Evolutionary conservation across 2,797 vertebrate genomes (phyloP).

Genomic region (Hyperoplus lanceolatus): DNA sequence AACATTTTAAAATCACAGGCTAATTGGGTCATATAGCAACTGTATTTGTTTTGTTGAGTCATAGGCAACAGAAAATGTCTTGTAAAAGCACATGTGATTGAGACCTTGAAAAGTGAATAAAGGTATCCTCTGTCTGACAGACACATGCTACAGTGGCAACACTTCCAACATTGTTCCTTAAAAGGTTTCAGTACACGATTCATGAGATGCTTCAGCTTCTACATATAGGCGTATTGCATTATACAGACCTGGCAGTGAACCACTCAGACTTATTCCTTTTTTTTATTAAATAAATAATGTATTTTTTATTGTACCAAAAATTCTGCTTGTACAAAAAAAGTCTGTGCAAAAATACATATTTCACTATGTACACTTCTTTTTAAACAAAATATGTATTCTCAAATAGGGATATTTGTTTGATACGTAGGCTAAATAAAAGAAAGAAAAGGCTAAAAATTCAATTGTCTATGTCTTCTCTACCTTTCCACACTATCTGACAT

Average conservation of each 20-base stretch:
- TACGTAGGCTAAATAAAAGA: constrained; percentile 87
- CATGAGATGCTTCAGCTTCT: constrained; percentile 83
- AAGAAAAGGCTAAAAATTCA: constrained; percentile 83
- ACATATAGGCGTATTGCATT: constrained; percentile 91
- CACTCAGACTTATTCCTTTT: constrained; percentile 88
- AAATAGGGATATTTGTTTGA: constrained; percentile 95
- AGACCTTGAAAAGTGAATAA: constrained; percentile 78
- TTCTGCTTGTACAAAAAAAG: constrained; percentile 94
- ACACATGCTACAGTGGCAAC: constrained; percentile 82
- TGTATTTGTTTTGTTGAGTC: constrained; percentile 59
- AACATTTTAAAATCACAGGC: constrained; percentile 74
- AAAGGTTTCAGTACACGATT: constrained; percentile 80
- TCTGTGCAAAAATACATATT: constrained; percentile 99
- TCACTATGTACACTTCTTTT: constrained; percentile 99
- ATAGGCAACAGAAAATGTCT: constrained; percentile 74
- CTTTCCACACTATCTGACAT: constrained; percentile 91
- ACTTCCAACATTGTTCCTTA: constrained; percentile 65
- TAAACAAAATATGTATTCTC: constrained; percentile 99
- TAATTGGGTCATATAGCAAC: constrained; percentile 68
- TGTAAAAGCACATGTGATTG: constrained; percentile 76
- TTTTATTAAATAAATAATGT: constrained; percentile 98
- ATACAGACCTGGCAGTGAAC: constrained; percentile 99
- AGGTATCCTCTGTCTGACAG: constrained; percentile 72
- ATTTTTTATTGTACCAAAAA: constrained; percentile 95
- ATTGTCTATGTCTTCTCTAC: constrained; percentile 82